Evolutionary conservation across 2,797 vertebrate species (phyloP).

Genomic region (Schizopygopsis malacanthus): DNA sequence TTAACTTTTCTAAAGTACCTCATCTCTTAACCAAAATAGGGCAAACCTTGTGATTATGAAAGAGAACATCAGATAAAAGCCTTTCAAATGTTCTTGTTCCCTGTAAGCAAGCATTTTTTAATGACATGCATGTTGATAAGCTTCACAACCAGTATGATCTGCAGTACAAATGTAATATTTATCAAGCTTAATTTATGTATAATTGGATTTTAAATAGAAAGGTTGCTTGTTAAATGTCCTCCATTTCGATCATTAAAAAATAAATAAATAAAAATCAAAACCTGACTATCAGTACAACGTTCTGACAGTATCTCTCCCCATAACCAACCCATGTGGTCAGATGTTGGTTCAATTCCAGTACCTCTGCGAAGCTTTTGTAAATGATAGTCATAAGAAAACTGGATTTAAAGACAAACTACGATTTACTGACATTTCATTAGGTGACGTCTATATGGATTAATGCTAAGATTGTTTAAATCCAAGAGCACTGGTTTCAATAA

Average conservation of each 20-base stretch:
- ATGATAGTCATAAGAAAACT: not conserved
- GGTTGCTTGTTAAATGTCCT: not conserved
- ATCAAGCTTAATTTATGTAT: not conserved
- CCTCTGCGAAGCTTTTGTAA: slow-evolving; percentile 14
- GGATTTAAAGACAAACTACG: slow-evolving; percentile 12
- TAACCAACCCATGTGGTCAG: not conserved
- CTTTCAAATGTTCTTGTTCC: not conserved
- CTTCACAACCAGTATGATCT: not conserved
- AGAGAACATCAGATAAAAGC: not conserved
- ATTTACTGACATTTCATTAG: slow-evolving; percentile 13
- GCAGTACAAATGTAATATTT: not conserved
- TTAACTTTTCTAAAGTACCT: not conserved
- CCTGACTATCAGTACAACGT: not conserved
- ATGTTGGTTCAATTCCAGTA: not conserved
- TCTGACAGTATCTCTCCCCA: not conserved
- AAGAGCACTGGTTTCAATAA: not conserved
- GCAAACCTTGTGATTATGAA: not conserved
- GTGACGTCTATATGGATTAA: slow-evolving; percentile 19
- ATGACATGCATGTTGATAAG: slow-evolving; percentile 2
- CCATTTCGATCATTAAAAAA: not conserved
- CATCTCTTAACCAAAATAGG: not conserved
- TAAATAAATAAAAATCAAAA: not conserved
- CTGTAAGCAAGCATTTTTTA: not conserved
- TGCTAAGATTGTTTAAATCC: slow-evolving; percentile 10
- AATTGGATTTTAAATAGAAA: not conserved